A percentile compares a stretch with the other conserved stretches of the same genome.
These are phyloP conservation scores for Drosophila diplacantha DNA, from an alignment of 2,888 invertebrate species.

Conservation along the genomic window DNA sequence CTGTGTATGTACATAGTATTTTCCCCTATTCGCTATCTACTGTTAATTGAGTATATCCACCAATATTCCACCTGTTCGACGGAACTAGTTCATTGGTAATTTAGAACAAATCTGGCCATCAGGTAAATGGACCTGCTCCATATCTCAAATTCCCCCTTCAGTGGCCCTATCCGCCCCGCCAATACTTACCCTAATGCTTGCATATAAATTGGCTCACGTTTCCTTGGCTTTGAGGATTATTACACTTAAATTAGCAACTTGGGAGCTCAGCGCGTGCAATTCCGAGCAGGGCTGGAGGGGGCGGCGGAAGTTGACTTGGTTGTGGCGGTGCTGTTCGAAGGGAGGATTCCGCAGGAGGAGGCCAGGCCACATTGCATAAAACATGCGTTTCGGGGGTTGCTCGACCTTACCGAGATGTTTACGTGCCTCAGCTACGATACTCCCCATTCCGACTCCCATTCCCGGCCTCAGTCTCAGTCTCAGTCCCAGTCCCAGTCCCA, in stretches of 20 bases:
- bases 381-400: constrained; percentile 74
- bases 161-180: constrained; percentile 4
- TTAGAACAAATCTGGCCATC: constrained; percentile 43
- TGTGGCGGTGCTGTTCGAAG: constrained; percentile 1
- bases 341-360: constrained; percentile 15
- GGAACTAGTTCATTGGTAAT: constrained; percentile 26
- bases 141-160: constrained; percentile 9
- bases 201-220: constrained; percentile 76
- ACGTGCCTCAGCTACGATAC: constrained; percentile 46
- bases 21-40: too few species aligned
- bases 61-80: not conserved
- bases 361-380: constrained; percentile 67
- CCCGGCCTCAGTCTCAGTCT: not conserved
- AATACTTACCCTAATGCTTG: constrained; percentile 58
- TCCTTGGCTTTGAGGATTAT: constrained; percentile 70
- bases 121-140: constrained; percentile 39
- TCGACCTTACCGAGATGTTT: constrained; percentile 43
- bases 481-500: not conserved
- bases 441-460: constrained; percentile 1
- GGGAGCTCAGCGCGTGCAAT: constrained; percentile 68
- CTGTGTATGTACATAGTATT: not conserved
- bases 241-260: constrained; percentile 76
- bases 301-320: not conserved
- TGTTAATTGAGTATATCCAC: not conserved
- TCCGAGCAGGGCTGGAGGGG: constrained; percentile 18